A percentile compares a stretch with the other conserved stretches of the same genome.
Conservation (phyloP, 2,797 vertebrate species). For the Heterohyrax brucei region DNA sequence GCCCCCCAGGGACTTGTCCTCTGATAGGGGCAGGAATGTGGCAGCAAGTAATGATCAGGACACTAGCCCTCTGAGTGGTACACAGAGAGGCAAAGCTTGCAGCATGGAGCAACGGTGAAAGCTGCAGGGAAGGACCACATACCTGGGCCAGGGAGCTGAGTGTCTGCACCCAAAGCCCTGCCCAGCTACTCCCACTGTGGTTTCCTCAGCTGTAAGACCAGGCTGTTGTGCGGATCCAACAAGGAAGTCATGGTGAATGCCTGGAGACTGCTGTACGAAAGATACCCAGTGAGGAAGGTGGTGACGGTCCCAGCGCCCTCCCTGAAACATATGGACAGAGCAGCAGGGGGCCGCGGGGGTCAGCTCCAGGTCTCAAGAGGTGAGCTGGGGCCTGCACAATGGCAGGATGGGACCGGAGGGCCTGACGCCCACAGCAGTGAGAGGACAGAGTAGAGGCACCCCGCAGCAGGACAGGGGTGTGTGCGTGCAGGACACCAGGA, state of each 20-base stretch:
- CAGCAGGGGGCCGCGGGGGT: neutral
- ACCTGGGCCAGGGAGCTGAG: neutral
- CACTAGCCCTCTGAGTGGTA: neutral
- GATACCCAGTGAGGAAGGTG: neutral
- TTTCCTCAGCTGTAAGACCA: neutral
- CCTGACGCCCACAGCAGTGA: too few species aligned
- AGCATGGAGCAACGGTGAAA: rapidly evolving
- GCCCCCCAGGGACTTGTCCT: neutral
- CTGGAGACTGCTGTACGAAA: neutral
- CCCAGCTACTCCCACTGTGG: neutral
- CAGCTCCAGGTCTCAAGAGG: neutral
- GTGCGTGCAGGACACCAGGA: too few species aligned
- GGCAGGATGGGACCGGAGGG: neutral
- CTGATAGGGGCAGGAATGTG: neutral
- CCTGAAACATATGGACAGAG: neutral
- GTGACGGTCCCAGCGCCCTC: neutral
- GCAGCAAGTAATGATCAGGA: neutral
- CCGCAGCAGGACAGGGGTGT: too few species aligned
- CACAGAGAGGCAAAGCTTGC: rapidly evolving
- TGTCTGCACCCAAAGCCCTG: neutral
- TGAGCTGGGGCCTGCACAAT: neutral
- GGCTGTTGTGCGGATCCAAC: rapidly evolving
- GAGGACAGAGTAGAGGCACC: neutral
- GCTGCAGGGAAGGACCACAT: rapidly evolving
- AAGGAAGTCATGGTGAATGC: too few species aligned